Evolutionary conservation across 2,113 vertebrate genomes (phyloP), one percentile per base, ranked within the genome.

Genomic region (Hemibagrus wyckioides): DNA sequence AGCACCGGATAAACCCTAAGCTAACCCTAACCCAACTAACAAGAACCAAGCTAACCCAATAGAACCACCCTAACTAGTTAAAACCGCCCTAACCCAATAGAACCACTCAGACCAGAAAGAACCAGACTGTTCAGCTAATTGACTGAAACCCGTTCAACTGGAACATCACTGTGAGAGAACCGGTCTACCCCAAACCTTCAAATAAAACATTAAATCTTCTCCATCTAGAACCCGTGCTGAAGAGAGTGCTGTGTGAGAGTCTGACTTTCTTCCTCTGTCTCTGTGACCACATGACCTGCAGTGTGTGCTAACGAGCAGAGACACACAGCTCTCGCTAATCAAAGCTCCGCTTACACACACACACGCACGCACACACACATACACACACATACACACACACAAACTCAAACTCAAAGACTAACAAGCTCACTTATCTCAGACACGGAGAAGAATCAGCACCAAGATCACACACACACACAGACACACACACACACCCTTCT

Each of bases 311-410:
- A 59, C n/a, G 54, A 81, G 76, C 39, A n/a, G 36, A 81, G 69
- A 63, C 19, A 14, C n/a, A 36, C 63, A 52, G 48, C 65, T 63
- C 56, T 65, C 44, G 17, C 77, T 86, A 84, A 88, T 88, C 63
- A 75, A 80, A 85, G 30, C n/a, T 86, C 61, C 19, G 17, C 48
- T 73, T 57, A 82, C 41, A 85, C 54, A 61, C 52, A 33, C 81
- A 69, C 61, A 85, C 75, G 19, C 76, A 54, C 44, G 33, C 73
- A 79, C 28, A 79, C 76, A 79, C 57, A 73, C 30, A 57, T 61
- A 39, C 80, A 65, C 73, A 88, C 73, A 75, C 71, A 75, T 21
- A 75, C 36, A 75, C 76, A 44, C 69, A 65, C 59, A 84, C 61
- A 48, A 21, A 44, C 0, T 21, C 48, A 3, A 44, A 15, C 56